Evolutionary conservation across 1,140 invertebrate genomes (phyloP).

Genomic region (Cherax destructor): DNA sequence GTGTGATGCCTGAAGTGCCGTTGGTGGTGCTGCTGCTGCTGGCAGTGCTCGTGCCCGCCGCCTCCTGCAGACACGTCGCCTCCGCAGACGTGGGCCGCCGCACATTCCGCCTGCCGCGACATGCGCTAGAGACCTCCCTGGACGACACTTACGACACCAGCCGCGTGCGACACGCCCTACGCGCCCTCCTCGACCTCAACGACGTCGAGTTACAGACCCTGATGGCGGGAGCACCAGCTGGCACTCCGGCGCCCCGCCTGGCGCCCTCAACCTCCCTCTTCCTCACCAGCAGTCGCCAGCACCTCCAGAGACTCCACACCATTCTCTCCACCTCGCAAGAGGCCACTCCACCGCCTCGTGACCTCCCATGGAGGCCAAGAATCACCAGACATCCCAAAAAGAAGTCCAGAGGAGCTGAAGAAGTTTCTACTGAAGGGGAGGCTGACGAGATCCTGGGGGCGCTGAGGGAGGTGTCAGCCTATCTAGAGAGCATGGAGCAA

Average conservation of each 20-base stretch:
- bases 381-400: not conserved
- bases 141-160: not conserved
- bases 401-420: not conserved
- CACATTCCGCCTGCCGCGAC: not conserved
- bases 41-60: constrained; percentile 8
- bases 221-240: constrained; percentile 12
- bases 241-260: not conserved
- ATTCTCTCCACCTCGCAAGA: constrained; percentile 5
- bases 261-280: constrained; percentile 14
- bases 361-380: not conserved
- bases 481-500: not conserved
- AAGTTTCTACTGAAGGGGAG: not conserved
- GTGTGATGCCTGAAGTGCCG: constrained; percentile 27
- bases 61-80: not conserved
- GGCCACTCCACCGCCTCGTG: not conserved
- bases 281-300: constrained; percentile 19
- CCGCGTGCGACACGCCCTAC: constrained; percentile 18
- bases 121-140: not conserved
- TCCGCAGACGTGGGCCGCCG: not conserved
- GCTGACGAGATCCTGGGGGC: constrained; percentile 8
- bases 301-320: constrained; percentile 17
- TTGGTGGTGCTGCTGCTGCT: constrained; percentile 16
- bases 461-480: constrained; percentile 12
- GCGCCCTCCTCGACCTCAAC: constrained; percentile 23
- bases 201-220: constrained; percentile 24